These are phyloP conservation scores for Drosophila tripunctata DNA, from an alignment of 2,888 invertebrate genomes.

Conservation along the genomic window DNA sequence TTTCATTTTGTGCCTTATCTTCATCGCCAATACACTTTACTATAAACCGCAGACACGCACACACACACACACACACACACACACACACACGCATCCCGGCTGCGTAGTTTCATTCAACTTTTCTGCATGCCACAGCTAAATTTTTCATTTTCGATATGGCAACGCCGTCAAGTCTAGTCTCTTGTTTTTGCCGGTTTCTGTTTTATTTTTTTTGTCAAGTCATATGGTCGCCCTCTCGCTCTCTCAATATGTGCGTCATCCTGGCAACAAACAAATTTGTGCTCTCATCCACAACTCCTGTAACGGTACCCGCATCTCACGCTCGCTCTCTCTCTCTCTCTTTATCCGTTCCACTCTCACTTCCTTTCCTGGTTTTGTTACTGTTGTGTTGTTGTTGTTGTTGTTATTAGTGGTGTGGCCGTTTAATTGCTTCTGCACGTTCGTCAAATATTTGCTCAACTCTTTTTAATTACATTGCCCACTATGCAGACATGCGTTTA, in stretches of 20 bases:
- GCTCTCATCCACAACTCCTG: slow-evolving; percentile 16
- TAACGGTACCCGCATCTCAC: slow-evolving; percentile 30
- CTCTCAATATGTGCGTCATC: slow-evolving; percentile 60
- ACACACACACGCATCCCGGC: no score
- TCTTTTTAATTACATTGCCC: slow-evolving; percentile 75
- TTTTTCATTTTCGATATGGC: slow-evolving; percentile 42
- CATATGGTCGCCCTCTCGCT: slow-evolving; percentile 31
- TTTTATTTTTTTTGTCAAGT: slow-evolving; percentile 29
- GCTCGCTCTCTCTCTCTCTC: slow-evolving; percentile 4
- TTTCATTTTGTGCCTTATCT: slow-evolving; percentile 64
- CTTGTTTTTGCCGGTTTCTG: slow-evolving; percentile 49
- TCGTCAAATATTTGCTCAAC: slow-evolving; percentile 78
- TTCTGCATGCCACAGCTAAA: slow-evolving; percentile 54
- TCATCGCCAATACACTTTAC: slow-evolving; percentile 36
- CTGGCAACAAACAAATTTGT: slow-evolving; percentile 26
- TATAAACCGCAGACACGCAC: slow-evolving; percentile 23
- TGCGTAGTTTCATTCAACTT: slow-evolving; percentile 55
- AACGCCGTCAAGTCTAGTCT: slow-evolving; percentile 48
- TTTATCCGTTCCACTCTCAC: background rate
- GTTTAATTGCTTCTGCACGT: slow-evolving; percentile 74
- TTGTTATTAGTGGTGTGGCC: slow-evolving; percentile 48
- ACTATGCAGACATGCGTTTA: slow-evolving; percentile 30
- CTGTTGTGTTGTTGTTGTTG: slow-evolving; percentile 21
- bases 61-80: slow-evolving; percentile 1
- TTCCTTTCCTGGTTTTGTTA: no score